These are phyloP conservation scores for Nanger granti DNA, from an alignment of 2,113 vertebrate species.

Conservation along the genomic window DNA sequence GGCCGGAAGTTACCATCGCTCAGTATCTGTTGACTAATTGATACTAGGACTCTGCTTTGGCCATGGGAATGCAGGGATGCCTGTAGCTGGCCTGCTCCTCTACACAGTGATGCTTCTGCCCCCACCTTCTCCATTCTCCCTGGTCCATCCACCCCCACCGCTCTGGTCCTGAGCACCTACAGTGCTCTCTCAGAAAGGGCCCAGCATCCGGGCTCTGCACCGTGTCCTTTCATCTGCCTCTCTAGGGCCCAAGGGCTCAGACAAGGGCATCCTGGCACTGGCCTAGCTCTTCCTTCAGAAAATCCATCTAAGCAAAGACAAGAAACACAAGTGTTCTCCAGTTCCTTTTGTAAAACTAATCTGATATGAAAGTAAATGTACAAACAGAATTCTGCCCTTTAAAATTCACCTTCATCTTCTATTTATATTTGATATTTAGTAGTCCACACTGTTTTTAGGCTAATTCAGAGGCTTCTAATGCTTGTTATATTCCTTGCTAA, in stretches of 20 bases:
- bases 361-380: not conserved
- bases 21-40: not conserved
- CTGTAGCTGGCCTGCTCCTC: not conserved
- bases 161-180: not conserved
- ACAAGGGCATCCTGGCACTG: not conserved
- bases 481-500: constrained; percentile 1
- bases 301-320: not conserved
- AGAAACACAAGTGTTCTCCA: not conserved
- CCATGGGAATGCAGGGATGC: not conserved
- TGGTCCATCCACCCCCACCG: not conserved
- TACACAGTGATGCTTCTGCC: not conserved
- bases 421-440: not conserved
- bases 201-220: not conserved
- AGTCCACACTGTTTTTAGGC: not conserved
- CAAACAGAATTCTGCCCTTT: constrained; percentile 27
- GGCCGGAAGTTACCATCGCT: not conserved
- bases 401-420: constrained; percentile 28
- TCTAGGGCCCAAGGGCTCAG: not conserved
- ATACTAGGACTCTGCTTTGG: not conserved
- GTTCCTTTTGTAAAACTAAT: not conserved
- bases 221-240: not conserved
- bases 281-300: not conserved
- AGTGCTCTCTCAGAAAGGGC: not conserved
- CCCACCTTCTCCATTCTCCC: not conserved
- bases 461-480: not conserved